Conservation (phyloP, 2,113 vertebrate species). For the Apodemus speciosus region DNA sequence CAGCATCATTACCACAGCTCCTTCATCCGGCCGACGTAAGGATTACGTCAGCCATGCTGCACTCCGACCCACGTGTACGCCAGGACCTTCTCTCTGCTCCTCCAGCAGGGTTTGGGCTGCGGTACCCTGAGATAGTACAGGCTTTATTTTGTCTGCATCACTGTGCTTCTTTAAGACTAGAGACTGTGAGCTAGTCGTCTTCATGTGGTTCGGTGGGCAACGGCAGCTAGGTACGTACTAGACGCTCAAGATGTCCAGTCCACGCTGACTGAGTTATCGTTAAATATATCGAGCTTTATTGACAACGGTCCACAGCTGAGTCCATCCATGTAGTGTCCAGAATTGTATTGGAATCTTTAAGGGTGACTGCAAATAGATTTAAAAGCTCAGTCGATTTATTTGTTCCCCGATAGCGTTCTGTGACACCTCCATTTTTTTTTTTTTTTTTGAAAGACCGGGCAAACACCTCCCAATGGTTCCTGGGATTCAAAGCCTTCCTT, state of each 20-base stretch:
- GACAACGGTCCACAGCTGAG: background rate
- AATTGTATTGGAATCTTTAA: background rate
- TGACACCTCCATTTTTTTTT: no score
- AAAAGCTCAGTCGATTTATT: background rate
- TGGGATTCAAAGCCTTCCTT: background rate
- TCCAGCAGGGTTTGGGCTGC: rapidly evolving
- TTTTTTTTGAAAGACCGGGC: no score
- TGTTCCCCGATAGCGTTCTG: background rate
- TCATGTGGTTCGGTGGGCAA: background rate
- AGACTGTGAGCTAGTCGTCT: background rate
- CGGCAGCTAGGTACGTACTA: background rate
- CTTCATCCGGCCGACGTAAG: background rate
- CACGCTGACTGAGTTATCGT: background rate
- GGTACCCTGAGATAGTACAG: no score
- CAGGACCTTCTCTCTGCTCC: rapidly evolving
- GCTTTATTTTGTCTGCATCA: background rate
- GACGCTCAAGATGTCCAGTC: background rate
- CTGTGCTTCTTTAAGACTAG: background rate
- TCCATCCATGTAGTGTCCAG: background rate
- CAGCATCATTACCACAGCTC: background rate
- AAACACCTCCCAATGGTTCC: background rate
- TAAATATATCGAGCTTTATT: conserved; percentile 1
- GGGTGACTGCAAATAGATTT: background rate
- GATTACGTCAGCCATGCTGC: background rate
- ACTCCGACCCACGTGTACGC: background rate